phyloP scores from a whole-genome alignment of 2,888 invertebrate species.

The Lasioglossum leucozonium region DNA sequence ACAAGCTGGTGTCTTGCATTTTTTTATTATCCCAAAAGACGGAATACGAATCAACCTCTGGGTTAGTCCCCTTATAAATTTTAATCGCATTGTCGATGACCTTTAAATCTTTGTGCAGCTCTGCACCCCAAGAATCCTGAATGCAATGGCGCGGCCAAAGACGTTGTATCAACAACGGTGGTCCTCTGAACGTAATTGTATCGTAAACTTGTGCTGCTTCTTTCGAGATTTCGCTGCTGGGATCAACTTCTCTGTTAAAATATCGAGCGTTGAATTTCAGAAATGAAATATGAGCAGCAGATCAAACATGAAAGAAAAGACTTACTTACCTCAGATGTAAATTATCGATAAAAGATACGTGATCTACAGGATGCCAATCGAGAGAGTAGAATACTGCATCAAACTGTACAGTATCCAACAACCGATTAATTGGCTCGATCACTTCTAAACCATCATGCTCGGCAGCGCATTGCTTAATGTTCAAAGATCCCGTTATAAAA shows the following conservation, averaged over 20 bases:
- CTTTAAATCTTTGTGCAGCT: constrained; percentile 95
- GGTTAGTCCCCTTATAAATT: constrained; percentile 96
- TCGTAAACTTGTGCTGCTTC: constrained; percentile 94
- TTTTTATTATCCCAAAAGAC: constrained; percentile 99
- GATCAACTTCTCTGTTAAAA: constrained; percentile 78
- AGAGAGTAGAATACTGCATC: constrained; percentile 96
- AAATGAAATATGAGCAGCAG: not conserved
- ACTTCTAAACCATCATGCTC: constrained; percentile 96
- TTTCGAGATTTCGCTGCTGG: constrained; percentile 77
- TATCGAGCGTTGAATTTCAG: not conserved
- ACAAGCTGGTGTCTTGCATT: constrained; percentile 93
- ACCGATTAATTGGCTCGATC: constrained; percentile 94
- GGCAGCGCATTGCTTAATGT: constrained; percentile 96
- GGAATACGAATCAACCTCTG: constrained; percentile 98
- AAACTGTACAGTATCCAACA: constrained; percentile 92
- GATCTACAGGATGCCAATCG: constrained; percentile 99
- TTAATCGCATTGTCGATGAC: constrained; percentile 91
- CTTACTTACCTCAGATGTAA: constrained; percentile 85
- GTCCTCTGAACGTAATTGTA: constrained; percentile 96
- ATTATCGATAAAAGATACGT: constrained; percentile 98
- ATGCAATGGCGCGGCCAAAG: constrained; percentile 99
- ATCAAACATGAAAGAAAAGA: not conserved
- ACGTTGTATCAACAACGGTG: constrained; percentile 93
- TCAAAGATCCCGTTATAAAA: constrained; percentile 97
- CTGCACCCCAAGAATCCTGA: constrained; percentile 97